Percentiles rank a stretch among this genome's conserved stretches.
These are phyloP conservation scores for Xiphydria camelus DNA, from an alignment of 2,888 invertebrate genomes.

Conservation along the genomic window DNA sequence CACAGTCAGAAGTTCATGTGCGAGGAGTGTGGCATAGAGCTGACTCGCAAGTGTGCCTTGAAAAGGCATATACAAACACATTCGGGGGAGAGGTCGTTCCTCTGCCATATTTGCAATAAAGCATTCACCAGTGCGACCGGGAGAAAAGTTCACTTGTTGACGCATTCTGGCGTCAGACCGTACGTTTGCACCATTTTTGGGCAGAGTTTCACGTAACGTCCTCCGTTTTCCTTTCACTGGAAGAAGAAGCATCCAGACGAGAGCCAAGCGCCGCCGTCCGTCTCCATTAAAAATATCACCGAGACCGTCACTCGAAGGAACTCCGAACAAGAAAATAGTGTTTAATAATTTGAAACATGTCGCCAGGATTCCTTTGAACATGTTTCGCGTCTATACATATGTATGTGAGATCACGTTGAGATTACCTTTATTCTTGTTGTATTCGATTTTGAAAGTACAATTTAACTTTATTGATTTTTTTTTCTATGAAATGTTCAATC, in stretches of 20 bases:
- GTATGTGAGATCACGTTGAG: too few relatives aligned
- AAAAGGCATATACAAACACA: too few relatives aligned
- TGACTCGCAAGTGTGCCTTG: too few relatives aligned
- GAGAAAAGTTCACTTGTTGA: constrained; percentile 5
- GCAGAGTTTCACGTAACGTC: constrained; percentile 3
- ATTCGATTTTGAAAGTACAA: too few relatives aligned
- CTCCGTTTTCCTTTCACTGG: constrained; percentile 5
- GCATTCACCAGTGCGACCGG: constrained; percentile 2
- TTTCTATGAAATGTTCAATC: too few relatives aligned
- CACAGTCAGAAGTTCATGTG: constrained; percentile 8
- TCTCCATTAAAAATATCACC: constrained; percentile 4
- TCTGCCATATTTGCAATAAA: constrained; percentile 7
- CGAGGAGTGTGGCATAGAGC: too few relatives aligned
- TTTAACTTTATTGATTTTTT: too few relatives aligned
- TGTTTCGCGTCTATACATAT: too few relatives aligned
- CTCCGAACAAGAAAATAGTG: background rate
- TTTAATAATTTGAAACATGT: too few relatives aligned
- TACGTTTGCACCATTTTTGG: constrained; percentile 4
- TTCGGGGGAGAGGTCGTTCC: background rate
- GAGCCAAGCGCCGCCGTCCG: background rate
- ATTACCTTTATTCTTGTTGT: too few relatives aligned
- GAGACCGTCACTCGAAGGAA: constrained; percentile 1
- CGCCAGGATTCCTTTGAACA: too few relatives aligned
- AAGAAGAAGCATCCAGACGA: constrained; percentile 5
- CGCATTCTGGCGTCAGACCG: background rate